Conservation (phyloP, 2,797 vertebrate species). For the Onychomys torridus region DNA sequence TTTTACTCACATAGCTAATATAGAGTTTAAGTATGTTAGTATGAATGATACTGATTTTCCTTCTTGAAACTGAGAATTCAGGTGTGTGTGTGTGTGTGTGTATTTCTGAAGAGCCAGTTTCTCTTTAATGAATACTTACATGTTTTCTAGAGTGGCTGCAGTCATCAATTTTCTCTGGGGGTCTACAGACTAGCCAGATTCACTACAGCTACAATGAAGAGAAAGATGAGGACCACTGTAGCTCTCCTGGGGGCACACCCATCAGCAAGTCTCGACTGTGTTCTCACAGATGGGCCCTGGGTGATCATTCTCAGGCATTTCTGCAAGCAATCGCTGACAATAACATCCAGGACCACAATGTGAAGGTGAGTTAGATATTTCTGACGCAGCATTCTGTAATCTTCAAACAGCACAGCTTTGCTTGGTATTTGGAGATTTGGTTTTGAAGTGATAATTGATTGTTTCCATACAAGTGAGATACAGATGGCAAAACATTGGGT, state of each 20-base stretch:
- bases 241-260: constrained; percentile 94
- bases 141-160: constrained; percentile 95
- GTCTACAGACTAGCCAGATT: constrained; percentile 98
- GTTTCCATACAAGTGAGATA: not conserved
- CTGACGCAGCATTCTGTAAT: not conserved
- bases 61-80: not conserved
- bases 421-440: not conserved
- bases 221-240: constrained; percentile 99
- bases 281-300: constrained; percentile 91
- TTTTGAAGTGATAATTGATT: not conserved
- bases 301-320: constrained; percentile 97
- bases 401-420: not conserved
- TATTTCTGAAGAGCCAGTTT: not conserved
- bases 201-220: constrained; percentile 99
- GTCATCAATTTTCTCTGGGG: constrained; percentile 97
- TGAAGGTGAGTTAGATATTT: constrained; percentile 91
- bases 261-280: constrained; percentile 95
- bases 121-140: not conserved
- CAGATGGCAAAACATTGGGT: not conserved
- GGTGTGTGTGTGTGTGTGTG: not conserved
- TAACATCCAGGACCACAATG: constrained; percentile 97
- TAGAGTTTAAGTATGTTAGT: not conserved
- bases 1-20: not conserved
- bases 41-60: not conserved
- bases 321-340: constrained; percentile 98